A percentile compares a stretch with the other conserved stretches of the same genome.
These are phyloP conservation scores for Chascanopsetta lugubris DNA, from an alignment of 2,113 vertebrate species.

Conservation along the genomic window DNA sequence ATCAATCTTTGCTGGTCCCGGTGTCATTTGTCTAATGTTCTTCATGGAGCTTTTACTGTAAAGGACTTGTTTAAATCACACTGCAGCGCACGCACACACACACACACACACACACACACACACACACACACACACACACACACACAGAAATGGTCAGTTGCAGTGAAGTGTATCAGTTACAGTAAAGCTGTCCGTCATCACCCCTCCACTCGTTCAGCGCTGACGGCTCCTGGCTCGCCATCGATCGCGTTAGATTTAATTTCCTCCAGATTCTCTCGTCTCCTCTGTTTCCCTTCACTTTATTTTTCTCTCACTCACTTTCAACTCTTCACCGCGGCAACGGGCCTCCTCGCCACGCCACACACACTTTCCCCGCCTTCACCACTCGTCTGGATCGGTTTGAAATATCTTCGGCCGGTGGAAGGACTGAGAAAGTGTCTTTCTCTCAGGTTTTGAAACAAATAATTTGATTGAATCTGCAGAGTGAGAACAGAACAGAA, in stretches of 20 bases:
- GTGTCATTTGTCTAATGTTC: constrained; percentile 65
- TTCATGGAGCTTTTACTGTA: constrained; percentile 55
- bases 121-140: constrained; percentile 26
- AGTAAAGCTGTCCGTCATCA: constrained; percentile 35
- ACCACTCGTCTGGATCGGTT: too few species aligned
- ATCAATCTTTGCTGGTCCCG: constrained; percentile 59
- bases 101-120: constrained; percentile 23
- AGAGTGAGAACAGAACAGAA: too few species aligned
- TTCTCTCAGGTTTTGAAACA: too few species aligned
- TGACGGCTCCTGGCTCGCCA: constrained; percentile 8
- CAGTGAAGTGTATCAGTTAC: constrained; percentile 26
- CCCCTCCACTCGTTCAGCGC: constrained; percentile 26
- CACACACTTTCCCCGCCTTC: not conserved
- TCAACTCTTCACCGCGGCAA: not conserved
- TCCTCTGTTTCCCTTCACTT: not conserved
- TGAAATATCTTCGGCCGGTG: too few species aligned
- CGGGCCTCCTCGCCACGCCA: constrained; percentile 1
- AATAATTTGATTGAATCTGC: too few species aligned
- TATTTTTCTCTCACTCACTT: not conserved
- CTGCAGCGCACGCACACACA: constrained; percentile 18
- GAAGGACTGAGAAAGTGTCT: too few species aligned
- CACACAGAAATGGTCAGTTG: not conserved
- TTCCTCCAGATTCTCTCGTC: constrained; percentile 9
- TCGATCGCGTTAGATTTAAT: constrained; percentile 43
- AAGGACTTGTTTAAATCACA: constrained; percentile 57